Percentiles rank a stretch among this genome's conserved stretches.
Conservation (phyloP, 1,140 invertebrate species). For the Scaptomyza montana region DNA sequence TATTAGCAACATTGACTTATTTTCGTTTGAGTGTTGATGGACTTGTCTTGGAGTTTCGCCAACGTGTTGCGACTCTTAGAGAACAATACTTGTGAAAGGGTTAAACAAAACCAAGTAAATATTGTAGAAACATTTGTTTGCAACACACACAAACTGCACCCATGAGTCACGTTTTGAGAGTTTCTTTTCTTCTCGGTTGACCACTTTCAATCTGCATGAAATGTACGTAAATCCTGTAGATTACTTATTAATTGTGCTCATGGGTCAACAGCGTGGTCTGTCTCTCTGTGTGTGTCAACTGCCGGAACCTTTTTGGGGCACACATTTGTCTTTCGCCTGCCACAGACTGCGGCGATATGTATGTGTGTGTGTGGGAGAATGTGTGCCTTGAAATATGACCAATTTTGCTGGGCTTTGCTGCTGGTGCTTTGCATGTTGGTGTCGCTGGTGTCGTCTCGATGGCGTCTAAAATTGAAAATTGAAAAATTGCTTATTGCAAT, state of each 20-base stretch:
- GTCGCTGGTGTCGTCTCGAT: slow-evolving; percentile 48
- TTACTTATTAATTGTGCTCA: slow-evolving; percentile 43
- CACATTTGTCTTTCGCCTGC: slow-evolving; percentile 41
- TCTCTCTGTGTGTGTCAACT: slow-evolving; percentile 25
- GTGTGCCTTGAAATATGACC: slow-evolving; percentile 41
- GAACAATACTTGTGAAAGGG: no score
- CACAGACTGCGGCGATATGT: slow-evolving; percentile 18
- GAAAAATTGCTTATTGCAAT: slow-evolving; percentile 82
- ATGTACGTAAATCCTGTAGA: slow-evolving; percentile 19
- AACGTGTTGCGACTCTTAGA: no score
- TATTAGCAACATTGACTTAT: no score
- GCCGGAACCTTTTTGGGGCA: slow-evolving; percentile 22
- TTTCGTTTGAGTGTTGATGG: no score
- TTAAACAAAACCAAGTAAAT: no score
- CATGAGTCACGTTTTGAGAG: slow-evolving; percentile 1
- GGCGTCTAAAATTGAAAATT: slow-evolving; percentile 78
- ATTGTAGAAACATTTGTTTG: not conserved
- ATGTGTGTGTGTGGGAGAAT: not conserved
- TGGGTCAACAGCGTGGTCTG: slow-evolving; percentile 6
- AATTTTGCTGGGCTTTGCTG: slow-evolving; percentile 3
- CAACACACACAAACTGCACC: not conserved
- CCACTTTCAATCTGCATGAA: not conserved
- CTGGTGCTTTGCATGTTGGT: slow-evolving; percentile 61
- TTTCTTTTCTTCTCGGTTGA: not conserved
- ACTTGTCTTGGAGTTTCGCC: no score